Percentiles rank a stretch among this genome's conserved stretches.
Evolutionary conservation across 1,140 invertebrate species (phyloP).

Genomic region (Panulirus ornatus): DNA sequence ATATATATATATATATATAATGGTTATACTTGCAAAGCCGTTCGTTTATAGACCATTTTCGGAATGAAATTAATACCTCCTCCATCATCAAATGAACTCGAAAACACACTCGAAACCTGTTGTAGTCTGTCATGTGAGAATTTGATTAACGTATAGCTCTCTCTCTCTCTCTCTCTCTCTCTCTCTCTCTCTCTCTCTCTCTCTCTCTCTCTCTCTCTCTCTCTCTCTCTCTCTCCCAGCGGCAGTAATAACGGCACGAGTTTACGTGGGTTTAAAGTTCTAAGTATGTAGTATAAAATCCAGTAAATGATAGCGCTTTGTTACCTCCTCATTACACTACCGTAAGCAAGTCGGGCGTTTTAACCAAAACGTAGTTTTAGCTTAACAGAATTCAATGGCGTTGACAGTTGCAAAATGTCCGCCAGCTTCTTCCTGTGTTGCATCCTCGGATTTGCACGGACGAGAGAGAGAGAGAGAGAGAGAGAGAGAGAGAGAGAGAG

Average conservation of each 20-base stretch:
- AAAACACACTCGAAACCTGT: not conserved
- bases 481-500: constrained; percentile 60
- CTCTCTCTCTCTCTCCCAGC: no score
- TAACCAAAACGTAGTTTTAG: not conserved
- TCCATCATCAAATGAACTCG: not conserved
- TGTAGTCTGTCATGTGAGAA: not conserved
- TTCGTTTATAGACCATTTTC: not conserved
- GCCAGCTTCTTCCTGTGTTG: not conserved
- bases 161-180: not conserved
- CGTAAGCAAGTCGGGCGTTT: not conserved
- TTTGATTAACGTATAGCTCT: not conserved
- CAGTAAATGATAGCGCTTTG: not conserved
- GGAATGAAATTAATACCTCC: not conserved
- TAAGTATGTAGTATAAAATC: not conserved
- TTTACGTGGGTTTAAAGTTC: not conserved
- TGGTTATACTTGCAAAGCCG: not conserved
- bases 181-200: no score
- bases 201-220: not conserved
- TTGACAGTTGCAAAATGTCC: not conserved
- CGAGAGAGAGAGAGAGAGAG: constrained; percentile 32
- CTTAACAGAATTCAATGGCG: not conserved
- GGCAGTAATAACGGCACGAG: not conserved
- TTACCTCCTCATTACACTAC: not conserved
- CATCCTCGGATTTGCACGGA: not conserved
- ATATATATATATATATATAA: not conserved